phyloP scores from a whole-genome alignment of 53 echinoderm and acorn worm species.

The Zoroaster sp. region DNA sequence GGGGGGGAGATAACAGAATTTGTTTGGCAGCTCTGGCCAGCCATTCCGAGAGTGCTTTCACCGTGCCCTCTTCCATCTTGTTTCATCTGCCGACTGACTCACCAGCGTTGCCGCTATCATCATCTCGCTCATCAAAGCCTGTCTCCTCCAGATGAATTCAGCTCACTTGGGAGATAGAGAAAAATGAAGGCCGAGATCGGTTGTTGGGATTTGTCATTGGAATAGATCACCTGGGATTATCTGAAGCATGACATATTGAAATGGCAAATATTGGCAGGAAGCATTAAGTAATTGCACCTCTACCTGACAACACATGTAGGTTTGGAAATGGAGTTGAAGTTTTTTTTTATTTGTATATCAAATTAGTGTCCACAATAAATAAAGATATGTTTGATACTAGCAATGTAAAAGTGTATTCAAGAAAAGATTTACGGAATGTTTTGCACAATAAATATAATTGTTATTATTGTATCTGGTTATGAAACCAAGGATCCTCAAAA shows the following conservation, averaged over 20 bases:
- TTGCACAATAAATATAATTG: too few relatives aligned
- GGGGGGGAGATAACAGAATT: too few relatives aligned
- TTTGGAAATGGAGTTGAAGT: background rate
- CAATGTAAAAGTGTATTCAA: too few relatives aligned
- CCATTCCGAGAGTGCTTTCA: background rate
- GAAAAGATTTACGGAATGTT: too few relatives aligned
- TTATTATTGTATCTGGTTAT: too few relatives aligned
- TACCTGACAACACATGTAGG: background rate
- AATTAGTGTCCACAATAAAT: too few relatives aligned
- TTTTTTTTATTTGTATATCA: background rate
- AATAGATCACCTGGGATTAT: slow-evolving; percentile 32
- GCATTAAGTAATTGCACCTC: slow-evolving; percentile 40
- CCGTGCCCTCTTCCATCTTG: background rate
- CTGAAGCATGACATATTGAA: slow-evolving; percentile 32
- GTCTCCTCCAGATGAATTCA: background rate
- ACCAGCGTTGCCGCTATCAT: background rate
- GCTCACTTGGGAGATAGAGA: background rate
- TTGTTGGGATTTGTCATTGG: background rate
- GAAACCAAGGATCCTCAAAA: too few relatives aligned
- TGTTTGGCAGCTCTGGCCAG: too few relatives aligned
- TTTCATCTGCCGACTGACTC: background rate
- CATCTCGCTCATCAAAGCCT: background rate
- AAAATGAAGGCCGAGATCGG: background rate
- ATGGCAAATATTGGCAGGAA: slow-evolving; percentile 41
- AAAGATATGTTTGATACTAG: too few relatives aligned